These are phyloP conservation scores for Rotaria magnacalcarata DNA, from an alignment of 2,888 invertebrate genomes.

Conservation along the genomic window DNA sequence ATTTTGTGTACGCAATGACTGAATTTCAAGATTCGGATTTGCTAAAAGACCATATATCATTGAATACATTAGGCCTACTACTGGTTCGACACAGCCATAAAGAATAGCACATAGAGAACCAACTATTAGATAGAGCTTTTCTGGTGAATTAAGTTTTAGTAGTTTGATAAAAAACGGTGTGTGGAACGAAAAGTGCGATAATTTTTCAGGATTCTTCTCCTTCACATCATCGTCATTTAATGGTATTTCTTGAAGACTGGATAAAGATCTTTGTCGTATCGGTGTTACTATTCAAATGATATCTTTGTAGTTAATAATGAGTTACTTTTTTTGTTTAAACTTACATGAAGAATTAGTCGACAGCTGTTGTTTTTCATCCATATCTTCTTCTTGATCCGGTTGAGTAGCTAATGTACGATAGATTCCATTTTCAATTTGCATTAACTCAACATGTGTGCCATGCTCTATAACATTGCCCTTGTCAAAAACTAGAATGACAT, in stretches of 20 bases:
- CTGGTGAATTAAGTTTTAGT: background rate
- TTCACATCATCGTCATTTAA: background rate
- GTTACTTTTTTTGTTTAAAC: too few species aligned
- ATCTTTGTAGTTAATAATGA: too few species aligned
- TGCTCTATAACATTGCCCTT: constrained; percentile 63
- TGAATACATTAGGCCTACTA: background rate
- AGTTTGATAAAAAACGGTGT: background rate
- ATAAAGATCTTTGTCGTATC: too few species aligned
- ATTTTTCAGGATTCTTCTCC: background rate
- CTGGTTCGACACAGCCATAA: background rate
- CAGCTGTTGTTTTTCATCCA: too few species aligned
- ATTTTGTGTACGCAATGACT: background rate
- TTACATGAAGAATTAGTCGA: too few species aligned
- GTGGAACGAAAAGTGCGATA: background rate
- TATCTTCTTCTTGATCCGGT: too few species aligned
- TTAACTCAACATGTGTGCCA: constrained; percentile 61
- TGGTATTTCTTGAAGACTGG: too few species aligned
- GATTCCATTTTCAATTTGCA: constrained; percentile 53
- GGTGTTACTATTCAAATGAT: too few species aligned
- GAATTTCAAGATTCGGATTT: background rate
- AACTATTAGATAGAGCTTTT: background rate
- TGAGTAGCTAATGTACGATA: constrained; percentile 55
- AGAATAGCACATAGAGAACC: background rate
- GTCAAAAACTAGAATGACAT: constrained; percentile 61
- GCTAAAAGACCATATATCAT: background rate